Evolutionary conservation across 2,888 invertebrate species (phyloP), one percentile per base, ranked within the genome.

Genomic region (Podabrus alpinus): DNA sequence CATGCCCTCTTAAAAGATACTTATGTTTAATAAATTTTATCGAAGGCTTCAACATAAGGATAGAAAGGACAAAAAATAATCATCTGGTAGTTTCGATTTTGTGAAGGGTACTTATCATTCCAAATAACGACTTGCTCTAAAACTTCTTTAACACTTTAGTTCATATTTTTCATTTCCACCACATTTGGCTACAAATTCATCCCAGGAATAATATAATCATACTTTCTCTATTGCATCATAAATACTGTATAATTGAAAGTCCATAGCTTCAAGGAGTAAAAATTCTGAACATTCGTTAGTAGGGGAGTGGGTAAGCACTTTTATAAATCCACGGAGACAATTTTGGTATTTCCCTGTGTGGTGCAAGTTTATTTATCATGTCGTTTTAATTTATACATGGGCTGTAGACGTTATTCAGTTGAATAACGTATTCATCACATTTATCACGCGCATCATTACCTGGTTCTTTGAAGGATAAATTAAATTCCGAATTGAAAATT

Each of bases 241-340:
- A 11, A n/a, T n/a, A 78, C 74, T 19, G 77, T 77, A 60, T 73
- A 77, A 69, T 79, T 79, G 25, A 72, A 76, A 7, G 79, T 81
- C 79, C 79, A 81, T 19, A 80, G 71, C 67, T 81, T 79, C 29
- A 79, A 60, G 11, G 76, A 77, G 60, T 79, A 79, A 45, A 80
- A 80, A 70, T 79, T 79, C 62, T 79, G 77, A 9, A 76, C 70
- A 69, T 79, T 79, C 15, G 17, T 72, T 59, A 80, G 64, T 10
- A 66, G 60, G 15, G 77, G 80, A 19, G 79, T 80, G 16, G 76
- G 79, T 17, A 80, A 67, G 66, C 75, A 77, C 74, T 79, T 79
- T 74, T 80, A 69, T 59, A 80, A 68, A 78, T 79, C 74, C 16
- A 73, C 71, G 74, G 15, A 21, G 19, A 4, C 3, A 19, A 19